These are phyloP conservation scores for Drosophila prolongata DNA, from an alignment of 2,888 invertebrate species.

Conservation along the genomic window DNA sequence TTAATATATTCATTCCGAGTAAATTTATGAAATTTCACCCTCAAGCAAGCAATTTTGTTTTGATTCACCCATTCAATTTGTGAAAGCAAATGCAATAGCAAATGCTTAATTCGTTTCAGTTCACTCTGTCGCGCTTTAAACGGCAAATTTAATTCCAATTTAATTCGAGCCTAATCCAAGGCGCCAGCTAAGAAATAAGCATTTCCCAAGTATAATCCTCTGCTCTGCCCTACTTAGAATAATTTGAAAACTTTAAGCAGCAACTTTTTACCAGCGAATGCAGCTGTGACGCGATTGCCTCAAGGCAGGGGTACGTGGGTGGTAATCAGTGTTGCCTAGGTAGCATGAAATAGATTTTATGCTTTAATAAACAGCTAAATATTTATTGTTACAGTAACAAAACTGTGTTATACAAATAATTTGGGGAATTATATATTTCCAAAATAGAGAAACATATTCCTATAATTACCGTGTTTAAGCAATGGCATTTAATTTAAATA, in stretches of 20 bases:
- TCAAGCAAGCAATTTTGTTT: conserved; percentile 26
- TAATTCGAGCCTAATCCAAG: conserved; percentile 72
- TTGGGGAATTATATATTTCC: no score
- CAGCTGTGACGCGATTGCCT: conserved; percentile 63
- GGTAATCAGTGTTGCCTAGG: conserved; percentile 15
- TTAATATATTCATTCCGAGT: conserved; percentile 29
- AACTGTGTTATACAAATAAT: no score
- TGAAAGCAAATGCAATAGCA: conserved; percentile 23
- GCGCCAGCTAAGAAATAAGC: conserved; percentile 38
- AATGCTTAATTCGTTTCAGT: conserved; percentile 57
- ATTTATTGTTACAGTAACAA: no score
- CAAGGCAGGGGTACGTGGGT: conserved; percentile 17
- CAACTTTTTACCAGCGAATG: conserved; percentile 56
- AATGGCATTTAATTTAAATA: no score
- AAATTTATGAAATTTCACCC: conserved; percentile 27
- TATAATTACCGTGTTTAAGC: no score
- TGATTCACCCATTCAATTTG: conserved; percentile 28
- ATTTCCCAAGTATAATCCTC: conserved; percentile 44
- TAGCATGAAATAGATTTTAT: background rate
- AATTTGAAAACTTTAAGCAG: conserved; percentile 77
- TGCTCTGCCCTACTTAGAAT: conserved; percentile 72
- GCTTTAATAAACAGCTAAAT: background rate
- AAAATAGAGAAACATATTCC: no score
- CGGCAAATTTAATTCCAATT: conserved; percentile 72
- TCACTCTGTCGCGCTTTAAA: conserved; percentile 74